These are phyloP conservation scores for Octopus sinensis DNA, from an alignment of 1,140 invertebrate species.

Conservation along the genomic window DNA sequence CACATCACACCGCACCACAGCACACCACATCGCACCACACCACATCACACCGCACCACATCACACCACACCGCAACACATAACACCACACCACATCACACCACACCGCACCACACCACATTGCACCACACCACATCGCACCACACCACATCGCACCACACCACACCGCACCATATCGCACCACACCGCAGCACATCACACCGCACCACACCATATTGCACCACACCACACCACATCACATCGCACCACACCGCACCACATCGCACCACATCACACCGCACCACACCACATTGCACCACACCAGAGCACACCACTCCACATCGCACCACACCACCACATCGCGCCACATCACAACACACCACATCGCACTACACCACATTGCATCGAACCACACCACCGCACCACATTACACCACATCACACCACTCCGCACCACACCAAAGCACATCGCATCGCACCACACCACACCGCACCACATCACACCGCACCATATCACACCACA, in stretches of 20 bases:
- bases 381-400: slow-evolving; percentile 7
- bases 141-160: slow-evolving; percentile 12
- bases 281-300: slow-evolving; percentile 21
- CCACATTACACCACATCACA: slow-evolving; percentile 24
- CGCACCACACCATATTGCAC: slow-evolving; percentile 24
- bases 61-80: slow-evolving; percentile 23
- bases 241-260: slow-evolving; percentile 23
- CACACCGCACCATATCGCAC: slow-evolving; percentile 16
- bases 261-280: slow-evolving; percentile 23
- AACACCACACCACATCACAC: slow-evolving; percentile 25
- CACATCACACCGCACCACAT: slow-evolving; percentile 20
- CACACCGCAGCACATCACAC: slow-evolving; percentile 23
- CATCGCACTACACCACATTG: slow-evolving; percentile 20
- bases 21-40: slow-evolving; percentile 23
- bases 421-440: slow-evolving; percentile 21
- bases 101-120: slow-evolving; percentile 21
- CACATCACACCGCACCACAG: slow-evolving; percentile 19
- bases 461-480: slow-evolving; percentile 24
- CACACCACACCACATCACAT: slow-evolving; percentile 24
- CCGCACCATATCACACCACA: slow-evolving; percentile 21
- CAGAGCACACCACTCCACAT: slow-evolving; percentile 16
- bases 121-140: slow-evolving; percentile 12
- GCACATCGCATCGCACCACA: slow-evolving; percentile 18
- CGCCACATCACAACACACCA: slow-evolving; percentile 18
- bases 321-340: slow-evolving; percentile 22